Evolutionary conservation across 1,140 invertebrate species (phyloP), one percentile per base, ranked within the genome.

Genomic region (Neodiprion virginianus): DNA sequence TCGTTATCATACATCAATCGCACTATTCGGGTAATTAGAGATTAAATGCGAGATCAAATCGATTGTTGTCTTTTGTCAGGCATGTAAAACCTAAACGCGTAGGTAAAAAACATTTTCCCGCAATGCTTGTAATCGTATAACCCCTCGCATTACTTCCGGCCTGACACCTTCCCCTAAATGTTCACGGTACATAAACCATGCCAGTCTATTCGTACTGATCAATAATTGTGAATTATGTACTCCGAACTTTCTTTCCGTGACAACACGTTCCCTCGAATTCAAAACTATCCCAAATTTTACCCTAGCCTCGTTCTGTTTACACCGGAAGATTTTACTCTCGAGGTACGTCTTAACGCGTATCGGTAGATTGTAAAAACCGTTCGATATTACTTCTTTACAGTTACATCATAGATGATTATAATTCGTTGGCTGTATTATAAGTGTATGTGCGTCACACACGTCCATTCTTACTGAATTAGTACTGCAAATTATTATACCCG

Each of bases 121-220:
- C 53, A 17, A 61, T 61, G 53, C 53, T 61, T 61, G 53, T 17
- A 3, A 61, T 61, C 53, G 8, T 61, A 7, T 61, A 4, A 40
- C 53, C 53, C 53, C 53, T 61, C 11, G 53, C 53, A 12, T 14
- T 61, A 61, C 53, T 14, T 61, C 53, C 53, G 53, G 53, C n/a
- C 53, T 61, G 53, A 61, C 53, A 61, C 53, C 53, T 17, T 61
- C 53, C 53, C 28, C 53, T 17, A 61, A 61, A 61, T 61, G n/a
- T 61, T 61, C 53, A 61, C 53, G 5, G 53, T 17, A 61, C 53
- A 61, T 61, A 61, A 61, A 61, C 53, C 53, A 61, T 61, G 53
- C n/a, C n/a, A 61, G 11, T 9, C 53, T 61, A 7, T 61, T 61
- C 53, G 2, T 14, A 61, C 53, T 61, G 8, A 61, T 61, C 53